phyloP scores from a whole-genome alignment of 2,888 invertebrate species.

The Proisotoma minuta region DNA sequence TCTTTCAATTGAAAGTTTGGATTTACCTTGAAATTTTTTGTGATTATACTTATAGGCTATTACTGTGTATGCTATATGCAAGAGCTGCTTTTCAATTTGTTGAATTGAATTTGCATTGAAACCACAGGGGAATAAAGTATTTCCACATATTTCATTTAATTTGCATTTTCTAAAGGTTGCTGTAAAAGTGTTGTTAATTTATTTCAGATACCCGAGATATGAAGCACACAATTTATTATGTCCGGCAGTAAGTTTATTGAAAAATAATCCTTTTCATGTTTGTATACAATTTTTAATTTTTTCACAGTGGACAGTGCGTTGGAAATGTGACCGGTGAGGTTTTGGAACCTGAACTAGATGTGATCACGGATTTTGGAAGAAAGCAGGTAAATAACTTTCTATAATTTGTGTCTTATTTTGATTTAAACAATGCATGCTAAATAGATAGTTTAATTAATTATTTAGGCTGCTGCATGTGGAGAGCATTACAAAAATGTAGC shows the following conservation, averaged over 20 bases:
- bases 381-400: conserved; percentile 13
- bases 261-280: background rate
- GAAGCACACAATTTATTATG: conserved; percentile 21
- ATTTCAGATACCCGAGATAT: no score
- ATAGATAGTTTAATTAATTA: background rate
- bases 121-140: no score
- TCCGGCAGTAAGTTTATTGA: conserved; percentile 27
- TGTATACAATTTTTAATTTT: background rate
- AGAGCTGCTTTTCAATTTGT: no score
- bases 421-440: background rate
- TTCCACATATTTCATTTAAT: no score
- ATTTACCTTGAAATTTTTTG: no score
- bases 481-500: conserved; percentile 25
- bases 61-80: no score
- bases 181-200: no score
- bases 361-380: conserved; percentile 24
- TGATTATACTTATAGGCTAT: no score
- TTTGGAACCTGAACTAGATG: conserved; percentile 23
- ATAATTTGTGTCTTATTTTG: background rate
- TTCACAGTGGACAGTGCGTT: conserved; percentile 21
- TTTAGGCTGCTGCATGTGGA: conserved; percentile 22
- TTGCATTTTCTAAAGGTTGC: no score
- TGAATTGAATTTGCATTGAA: no score
- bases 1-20: no score
- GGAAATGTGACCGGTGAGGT: conserved; percentile 25